Percentiles rank a stretch among this genome's conserved stretches.
These are phyloP conservation scores for Eleginops maclovinus DNA, from an alignment of 2,113 vertebrate genomes.

Conservation along the genomic window DNA sequence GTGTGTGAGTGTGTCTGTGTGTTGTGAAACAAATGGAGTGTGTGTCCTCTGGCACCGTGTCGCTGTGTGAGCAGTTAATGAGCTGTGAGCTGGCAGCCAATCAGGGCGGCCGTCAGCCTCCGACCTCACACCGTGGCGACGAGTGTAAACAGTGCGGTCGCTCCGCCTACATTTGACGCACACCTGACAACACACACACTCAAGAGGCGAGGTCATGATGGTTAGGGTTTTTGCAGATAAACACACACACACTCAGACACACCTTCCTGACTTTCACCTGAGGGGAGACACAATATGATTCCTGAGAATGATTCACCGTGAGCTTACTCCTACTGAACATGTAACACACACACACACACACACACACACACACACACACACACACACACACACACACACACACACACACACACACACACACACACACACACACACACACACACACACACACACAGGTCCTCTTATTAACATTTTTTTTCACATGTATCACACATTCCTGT, in stretches of 20 bases:
- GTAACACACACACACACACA: no score
- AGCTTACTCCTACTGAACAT: neutral
- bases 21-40: conserved; percentile 81
- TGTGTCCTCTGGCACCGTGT: conserved; percentile 64
- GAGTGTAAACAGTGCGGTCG: conserved; percentile 56
- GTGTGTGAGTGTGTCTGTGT: conserved; percentile 69
- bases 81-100: conserved; percentile 73
- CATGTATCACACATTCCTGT: conserved; percentile 5
- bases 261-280: conserved; percentile 45
- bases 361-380: conserved; percentile 15
- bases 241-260: conserved; percentile 34
- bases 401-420: no score
- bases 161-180: conserved; percentile 70
- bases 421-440: no score
- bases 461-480: neutral
- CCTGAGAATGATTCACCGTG: conserved; percentile 30
- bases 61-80: conserved; percentile 61
- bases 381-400: conserved; percentile 16
- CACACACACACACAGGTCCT: no score
- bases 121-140: conserved; percentile 61
- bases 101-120: conserved; percentile 57
- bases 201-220: conserved; percentile 52
- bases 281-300: conserved; percentile 22
- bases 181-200: conserved; percentile 61
- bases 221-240: conserved; percentile 40